Conservation (phyloP, 2,888 invertebrate species). For the Matsumyia berberina region DNA sequence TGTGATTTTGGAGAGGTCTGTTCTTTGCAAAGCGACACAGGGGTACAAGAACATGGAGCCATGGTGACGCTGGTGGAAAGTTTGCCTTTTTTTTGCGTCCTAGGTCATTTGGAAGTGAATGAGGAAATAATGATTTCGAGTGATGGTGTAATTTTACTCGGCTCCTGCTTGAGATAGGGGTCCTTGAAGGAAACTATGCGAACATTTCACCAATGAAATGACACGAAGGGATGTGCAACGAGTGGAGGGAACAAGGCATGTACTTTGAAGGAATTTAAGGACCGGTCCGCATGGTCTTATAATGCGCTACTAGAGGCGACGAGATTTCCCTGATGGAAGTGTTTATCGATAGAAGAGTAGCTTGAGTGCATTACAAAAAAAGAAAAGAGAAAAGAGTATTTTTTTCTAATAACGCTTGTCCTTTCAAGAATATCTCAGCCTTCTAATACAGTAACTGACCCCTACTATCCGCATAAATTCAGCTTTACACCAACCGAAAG, state of each 20-base stretch:
- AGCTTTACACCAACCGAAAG: too few species aligned
- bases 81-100: conserved; percentile 28
- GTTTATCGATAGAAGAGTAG: too few species aligned
- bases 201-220: background rate
- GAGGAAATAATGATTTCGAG: conserved; percentile 69
- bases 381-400: too few species aligned
- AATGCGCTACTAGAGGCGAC: too few species aligned
- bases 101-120: conserved; percentile 61
- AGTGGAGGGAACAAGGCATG: background rate
- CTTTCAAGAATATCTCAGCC: too few species aligned
- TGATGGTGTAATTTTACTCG: conserved; percentile 50
- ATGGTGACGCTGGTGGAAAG: conserved; percentile 15
- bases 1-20: conserved; percentile 41
- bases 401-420: too few species aligned
- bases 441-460: too few species aligned
- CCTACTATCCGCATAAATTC: too few species aligned
- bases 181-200: conserved; percentile 46
- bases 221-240: conserved; percentile 11
- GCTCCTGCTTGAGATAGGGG: conserved; percentile 25
- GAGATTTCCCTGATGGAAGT: too few species aligned
- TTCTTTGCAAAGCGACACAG: conserved; percentile 15
- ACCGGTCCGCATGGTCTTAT: too few species aligned
- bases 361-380: too few species aligned
- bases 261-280: too few species aligned
- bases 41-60: background rate